Conservation (phyloP, 2,797 vertebrate species). For the Anableps anableps region DNA sequence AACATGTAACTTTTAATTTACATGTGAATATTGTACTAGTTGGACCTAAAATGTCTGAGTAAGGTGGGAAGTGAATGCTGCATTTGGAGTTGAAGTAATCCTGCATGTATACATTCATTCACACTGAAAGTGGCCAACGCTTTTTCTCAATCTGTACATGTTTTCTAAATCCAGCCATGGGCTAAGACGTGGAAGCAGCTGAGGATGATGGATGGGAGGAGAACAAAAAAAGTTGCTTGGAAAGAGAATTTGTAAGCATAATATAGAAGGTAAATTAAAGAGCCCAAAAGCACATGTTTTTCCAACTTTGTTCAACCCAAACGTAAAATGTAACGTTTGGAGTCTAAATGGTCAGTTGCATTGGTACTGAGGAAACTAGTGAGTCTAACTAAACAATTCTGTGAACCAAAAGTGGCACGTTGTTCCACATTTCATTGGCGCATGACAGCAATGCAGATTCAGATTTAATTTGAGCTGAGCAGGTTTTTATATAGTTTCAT, state of each 20-base stretch:
- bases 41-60: background rate
- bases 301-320: background rate
- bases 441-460: background rate
- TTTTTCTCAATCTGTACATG: background rate
- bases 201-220: background rate
- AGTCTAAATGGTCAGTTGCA: background rate
- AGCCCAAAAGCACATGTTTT: background rate
- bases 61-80: background rate
- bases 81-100: background rate
- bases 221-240: background rate
- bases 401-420: background rate
- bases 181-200: background rate
- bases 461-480: background rate
- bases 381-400: background rate
- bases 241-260: background rate
- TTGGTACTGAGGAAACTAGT: background rate
- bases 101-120: background rate
- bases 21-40: background rate
- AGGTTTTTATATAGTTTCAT: background rate
- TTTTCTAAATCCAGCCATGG: slow-evolving; percentile 1
- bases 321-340: background rate
- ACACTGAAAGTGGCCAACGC: background rate
- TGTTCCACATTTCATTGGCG: background rate
- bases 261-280: background rate
- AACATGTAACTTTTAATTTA: background rate